A percentile compares a stretch with the other conserved stretches of the same genome.
Evolutionary conservation across 1,140 invertebrate species (phyloP).

Genomic region (Leptopilina clavipes): DNA sequence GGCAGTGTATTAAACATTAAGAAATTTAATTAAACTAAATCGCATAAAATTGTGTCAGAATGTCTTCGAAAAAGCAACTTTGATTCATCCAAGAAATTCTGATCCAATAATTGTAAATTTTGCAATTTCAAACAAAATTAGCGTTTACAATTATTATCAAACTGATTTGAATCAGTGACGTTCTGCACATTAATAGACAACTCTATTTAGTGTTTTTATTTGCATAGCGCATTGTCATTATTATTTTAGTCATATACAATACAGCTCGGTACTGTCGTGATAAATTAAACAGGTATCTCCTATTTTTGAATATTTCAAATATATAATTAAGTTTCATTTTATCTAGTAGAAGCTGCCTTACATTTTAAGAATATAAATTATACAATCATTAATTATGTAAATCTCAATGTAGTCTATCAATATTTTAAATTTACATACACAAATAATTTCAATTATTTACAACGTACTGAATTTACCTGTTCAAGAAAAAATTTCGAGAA

Average conservation of each 20-base stretch:
- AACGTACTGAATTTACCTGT: background rate
- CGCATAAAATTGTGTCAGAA: too few species aligned
- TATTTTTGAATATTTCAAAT: conserved; percentile 13
- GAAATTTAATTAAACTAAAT: too few species aligned
- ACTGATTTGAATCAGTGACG: too few species aligned
- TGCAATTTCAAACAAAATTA: too few species aligned
- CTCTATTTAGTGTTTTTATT: background rate
- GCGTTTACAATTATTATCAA: too few species aligned
- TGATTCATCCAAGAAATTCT: background rate
- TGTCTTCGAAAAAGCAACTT: background rate
- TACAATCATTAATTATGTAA: background rate
- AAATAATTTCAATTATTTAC: conserved; percentile 21
- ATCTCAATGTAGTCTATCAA: background rate
- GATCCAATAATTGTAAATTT: background rate
- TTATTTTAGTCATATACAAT: background rate
- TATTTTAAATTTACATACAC: conserved; percentile 14
- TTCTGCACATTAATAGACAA: background rate
- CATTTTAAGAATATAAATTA: conserved; percentile 5
- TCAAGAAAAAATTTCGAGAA: background rate
- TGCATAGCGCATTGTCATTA: background rate
- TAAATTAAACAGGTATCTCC: background rate
- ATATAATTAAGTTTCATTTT: background rate
- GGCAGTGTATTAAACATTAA: conserved; percentile 2
- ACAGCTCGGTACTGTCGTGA: background rate
- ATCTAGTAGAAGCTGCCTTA: conserved; percentile 10